phyloP scores from a whole-genome alignment of 2,888 invertebrate species.

The Eilema sororculum region DNA sequence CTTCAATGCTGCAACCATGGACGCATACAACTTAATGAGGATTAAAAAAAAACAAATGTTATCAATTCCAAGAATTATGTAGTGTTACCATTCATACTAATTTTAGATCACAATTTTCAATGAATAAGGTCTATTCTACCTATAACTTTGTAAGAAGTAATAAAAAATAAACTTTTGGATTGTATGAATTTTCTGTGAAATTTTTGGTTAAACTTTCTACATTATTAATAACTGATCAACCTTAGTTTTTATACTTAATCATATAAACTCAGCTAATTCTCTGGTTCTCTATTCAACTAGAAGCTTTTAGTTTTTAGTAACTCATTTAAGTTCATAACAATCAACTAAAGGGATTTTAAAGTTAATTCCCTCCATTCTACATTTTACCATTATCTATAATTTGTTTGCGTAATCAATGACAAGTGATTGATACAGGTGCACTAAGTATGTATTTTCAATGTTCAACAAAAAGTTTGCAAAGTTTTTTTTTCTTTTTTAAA shows the following conservation, averaged over 20 bases:
- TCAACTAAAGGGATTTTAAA: background rate
- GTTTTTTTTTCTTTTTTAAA: background rate
- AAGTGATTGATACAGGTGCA: background rate
- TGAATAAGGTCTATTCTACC: constrained; percentile 18
- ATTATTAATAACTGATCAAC: background rate
- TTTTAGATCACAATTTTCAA: constrained; percentile 33
- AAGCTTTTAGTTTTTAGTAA: background rate
- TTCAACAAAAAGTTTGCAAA: background rate
- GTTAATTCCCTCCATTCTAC: background rate
- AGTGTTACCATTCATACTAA: constrained; percentile 36
- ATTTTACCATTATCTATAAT: background rate
- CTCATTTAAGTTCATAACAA: no score
- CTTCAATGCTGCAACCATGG: no score
- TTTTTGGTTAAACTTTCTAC: background rate
- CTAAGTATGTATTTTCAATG: background rate
- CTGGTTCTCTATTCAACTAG: background rate
- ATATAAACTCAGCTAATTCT: background rate
- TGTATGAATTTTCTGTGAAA: background rate
- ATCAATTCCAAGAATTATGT: constrained; percentile 38
- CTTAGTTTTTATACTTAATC: background rate
- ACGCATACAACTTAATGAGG: no score
- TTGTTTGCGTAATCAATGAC: background rate
- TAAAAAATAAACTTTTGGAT: background rate
- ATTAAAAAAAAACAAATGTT: constrained; percentile 29
- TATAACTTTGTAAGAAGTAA: background rate